Conservation (phyloP, 2,888 invertebrate species). For the Aquatica leii region DNA sequence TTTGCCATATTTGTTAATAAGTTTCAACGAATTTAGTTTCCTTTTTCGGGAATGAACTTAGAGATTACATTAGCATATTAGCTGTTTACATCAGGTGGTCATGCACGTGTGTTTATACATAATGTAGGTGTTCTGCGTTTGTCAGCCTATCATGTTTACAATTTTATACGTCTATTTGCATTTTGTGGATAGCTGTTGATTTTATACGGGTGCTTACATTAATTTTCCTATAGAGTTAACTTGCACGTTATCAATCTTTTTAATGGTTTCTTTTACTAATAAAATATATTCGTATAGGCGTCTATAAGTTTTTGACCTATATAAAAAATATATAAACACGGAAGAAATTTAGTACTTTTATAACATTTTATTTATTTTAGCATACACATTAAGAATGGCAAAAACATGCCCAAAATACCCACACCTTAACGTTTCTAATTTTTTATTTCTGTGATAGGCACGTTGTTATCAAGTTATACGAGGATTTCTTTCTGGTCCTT, state of each 20-base stretch:
- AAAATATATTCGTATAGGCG: no score
- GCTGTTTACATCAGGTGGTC: conserved; percentile 22
- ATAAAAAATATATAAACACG: no score
- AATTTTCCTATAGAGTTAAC: conserved; percentile 6
- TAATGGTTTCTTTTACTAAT: no score
- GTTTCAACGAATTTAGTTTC: conserved; percentile 8
- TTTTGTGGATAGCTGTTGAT: conserved; percentile 16
- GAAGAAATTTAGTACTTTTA: no score
- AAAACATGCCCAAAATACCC: no score
- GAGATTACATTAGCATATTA: background rate
- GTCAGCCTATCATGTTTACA: conserved; percentile 16
- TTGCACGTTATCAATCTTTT: background rate
- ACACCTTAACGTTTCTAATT: no score
- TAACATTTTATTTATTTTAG: no score
- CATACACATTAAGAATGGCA: no score
- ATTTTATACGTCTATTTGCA: conserved; percentile 15
- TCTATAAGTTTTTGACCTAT: no score
- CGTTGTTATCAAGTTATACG: no score
- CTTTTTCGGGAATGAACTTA: background rate
- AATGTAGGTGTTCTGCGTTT: conserved; percentile 13
- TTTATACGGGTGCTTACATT: conserved; percentile 15
- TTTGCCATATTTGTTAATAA: conserved; percentile 3
- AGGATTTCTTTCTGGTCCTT: no score
- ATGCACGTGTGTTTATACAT: conserved; percentile 23
- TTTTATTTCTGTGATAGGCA: no score